A percentile compares a stretch with the other conserved stretches of the same genome.
These are phyloP conservation scores for Trichopria drosophilae DNA, from an alignment of 2,888 invertebrate genomes.

Conservation along the genomic window DNA sequence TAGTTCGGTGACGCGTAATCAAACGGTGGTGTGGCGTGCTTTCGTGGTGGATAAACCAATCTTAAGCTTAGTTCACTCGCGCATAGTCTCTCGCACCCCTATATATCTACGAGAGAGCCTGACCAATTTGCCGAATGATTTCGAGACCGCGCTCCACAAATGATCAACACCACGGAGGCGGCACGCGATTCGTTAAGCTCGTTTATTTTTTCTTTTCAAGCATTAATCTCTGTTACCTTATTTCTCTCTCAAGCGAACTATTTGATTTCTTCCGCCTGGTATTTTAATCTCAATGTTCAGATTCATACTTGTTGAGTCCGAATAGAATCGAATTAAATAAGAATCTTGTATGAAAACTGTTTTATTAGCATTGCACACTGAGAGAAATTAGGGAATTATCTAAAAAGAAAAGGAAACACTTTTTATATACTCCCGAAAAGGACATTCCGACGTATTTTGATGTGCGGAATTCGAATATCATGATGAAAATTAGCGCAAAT, in stretches of 20 bases:
- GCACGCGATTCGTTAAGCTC: conserved; percentile 35
- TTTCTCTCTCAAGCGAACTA: conserved; percentile 16
- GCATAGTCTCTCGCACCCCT: conserved; percentile 49
- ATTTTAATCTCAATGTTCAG: no score
- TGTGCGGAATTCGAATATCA: no score
- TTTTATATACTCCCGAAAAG: no score
- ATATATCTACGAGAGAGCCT: conserved; percentile 26
- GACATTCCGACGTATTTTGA: no score
- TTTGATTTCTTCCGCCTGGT: conserved; percentile 18
- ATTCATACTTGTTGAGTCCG: no score
- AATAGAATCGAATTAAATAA: no score
- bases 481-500: no score
- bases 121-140: conserved; percentile 54
- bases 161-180: conserved; percentile 44
- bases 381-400: no score
- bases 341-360: no score
- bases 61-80: conserved; percentile 55
- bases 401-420: no score
- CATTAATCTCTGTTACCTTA: no score
- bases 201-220: conserved; percentile 33
- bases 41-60: conserved; percentile 58
- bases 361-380: no score
- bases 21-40: conserved; percentile 53
- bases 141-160: conserved; percentile 42
- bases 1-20: conserved; percentile 57